Percentiles rank a stretch among this genome's conserved stretches.
These are phyloP conservation scores for Anodontia alba DNA, from an alignment of 2,888 invertebrate species.

Conservation along the genomic window DNA sequence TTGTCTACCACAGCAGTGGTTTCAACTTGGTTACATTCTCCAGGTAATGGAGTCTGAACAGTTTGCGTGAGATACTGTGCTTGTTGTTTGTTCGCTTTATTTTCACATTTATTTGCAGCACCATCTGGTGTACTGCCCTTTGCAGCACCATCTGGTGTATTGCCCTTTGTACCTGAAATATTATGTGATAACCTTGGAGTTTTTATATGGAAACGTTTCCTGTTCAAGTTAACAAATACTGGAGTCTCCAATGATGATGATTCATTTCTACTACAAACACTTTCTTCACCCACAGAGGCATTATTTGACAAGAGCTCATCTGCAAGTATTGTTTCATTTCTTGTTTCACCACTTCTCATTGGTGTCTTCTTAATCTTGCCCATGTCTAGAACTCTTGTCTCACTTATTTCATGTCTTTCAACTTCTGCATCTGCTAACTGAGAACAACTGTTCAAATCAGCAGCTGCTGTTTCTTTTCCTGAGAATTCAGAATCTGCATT, in stretches of 20 bases:
- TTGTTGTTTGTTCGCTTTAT: no score
- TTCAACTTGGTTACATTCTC: no score
- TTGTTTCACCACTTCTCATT: not conserved
- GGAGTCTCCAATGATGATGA: not conserved
- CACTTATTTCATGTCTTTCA: no score
- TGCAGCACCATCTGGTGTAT: no score
- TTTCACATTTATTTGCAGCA: no score
- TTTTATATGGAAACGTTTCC: not conserved
- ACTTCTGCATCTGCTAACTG: no score
- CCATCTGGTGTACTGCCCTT: not conserved
- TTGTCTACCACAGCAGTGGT: not conserved
- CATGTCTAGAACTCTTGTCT: no score
- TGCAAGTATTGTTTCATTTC: not conserved
- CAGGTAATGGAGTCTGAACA: not conserved
- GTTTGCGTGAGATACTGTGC: not conserved
- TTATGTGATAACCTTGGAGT: not conserved
- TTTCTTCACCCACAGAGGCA: not conserved
- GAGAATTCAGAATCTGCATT: no score
- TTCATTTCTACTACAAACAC: not conserved
- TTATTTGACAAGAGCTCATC: not conserved
- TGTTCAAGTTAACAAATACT: not conserved
- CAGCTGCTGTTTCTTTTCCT: no score
- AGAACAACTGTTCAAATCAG: no score
- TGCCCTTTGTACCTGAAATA: not conserved
- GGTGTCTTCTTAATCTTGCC: not conserved